phyloP scores from a whole-genome alignment of 2,113 vertebrate genomes.

The Mungos mungo region DNA sequence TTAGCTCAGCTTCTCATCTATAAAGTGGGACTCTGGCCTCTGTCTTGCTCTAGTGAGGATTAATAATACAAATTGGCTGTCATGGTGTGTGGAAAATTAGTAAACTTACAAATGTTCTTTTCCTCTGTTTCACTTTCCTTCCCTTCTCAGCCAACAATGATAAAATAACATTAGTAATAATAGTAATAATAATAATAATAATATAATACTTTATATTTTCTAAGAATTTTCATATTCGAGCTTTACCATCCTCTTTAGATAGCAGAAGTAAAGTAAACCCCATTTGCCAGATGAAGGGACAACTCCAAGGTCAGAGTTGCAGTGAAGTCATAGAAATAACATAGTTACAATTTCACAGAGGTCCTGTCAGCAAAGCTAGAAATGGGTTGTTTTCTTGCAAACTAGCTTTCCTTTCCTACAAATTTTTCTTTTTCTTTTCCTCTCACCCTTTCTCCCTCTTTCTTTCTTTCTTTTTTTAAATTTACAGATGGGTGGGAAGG shows the following conservation, averaged over 20 bases:
- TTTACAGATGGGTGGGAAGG: constrained; percentile 32
- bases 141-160: not conserved
- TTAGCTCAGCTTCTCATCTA: not conserved
- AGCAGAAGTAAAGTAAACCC: not conserved
- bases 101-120: not conserved
- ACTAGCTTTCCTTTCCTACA: not conserved
- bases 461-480: not conserved
- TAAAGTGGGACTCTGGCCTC: not conserved
- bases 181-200: not conserved
- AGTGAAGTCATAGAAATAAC: not conserved
- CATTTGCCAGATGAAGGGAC: not conserved
- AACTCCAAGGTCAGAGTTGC: not conserved
- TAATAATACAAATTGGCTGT: not conserved
- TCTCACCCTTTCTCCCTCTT: not conserved
- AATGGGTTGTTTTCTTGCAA: not conserved
- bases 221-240: not conserved
- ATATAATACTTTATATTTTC: not conserved
- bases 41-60: not conserved
- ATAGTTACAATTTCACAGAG: not conserved
- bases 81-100: not conserved
- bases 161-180: not conserved
- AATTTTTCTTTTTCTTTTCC: not conserved
- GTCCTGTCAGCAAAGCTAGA: not conserved
- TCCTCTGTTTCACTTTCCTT: not conserved
- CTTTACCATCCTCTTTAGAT: not conserved